Evolutionary conservation across 2,888 invertebrate genomes (phyloP).

Genomic region (Sphecodes monilicornis): DNA sequence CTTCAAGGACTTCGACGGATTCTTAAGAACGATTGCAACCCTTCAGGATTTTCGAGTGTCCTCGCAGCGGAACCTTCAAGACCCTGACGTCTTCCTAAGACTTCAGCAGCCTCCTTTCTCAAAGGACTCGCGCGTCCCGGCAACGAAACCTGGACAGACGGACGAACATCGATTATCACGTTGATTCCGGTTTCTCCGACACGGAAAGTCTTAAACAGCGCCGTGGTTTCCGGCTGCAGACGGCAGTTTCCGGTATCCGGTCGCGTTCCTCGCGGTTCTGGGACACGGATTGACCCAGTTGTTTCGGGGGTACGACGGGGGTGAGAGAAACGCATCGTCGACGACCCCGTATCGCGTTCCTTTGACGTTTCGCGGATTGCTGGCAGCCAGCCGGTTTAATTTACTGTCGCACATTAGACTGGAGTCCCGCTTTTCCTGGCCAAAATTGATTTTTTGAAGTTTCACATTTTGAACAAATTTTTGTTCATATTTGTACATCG

Average conservation of each 20-base stretch:
- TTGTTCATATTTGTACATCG: too few relatives aligned
- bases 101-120: not conserved
- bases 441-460: not conserved
- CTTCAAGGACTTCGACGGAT: too few relatives aligned
- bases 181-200: not conserved
- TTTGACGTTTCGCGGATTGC: slow-evolving; percentile 48
- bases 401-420: not conserved
- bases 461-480: too few relatives aligned
- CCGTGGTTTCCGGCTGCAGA: slow-evolving; percentile 49
- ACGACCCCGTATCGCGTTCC: slow-evolving; percentile 38
- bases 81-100: not conserved
- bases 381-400: slow-evolving; percentile 44
- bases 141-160: not conserved
- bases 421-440: not conserved
- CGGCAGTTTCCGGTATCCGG: slow-evolving; percentile 47
- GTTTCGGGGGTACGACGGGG: slow-evolving; percentile 10
- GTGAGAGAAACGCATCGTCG: slow-evolving; percentile 24
- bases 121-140: not conserved
- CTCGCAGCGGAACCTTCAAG: not conserved
- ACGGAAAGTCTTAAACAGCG: slow-evolving; percentile 40
- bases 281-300: slow-evolving; percentile 60
- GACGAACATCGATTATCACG: not conserved
- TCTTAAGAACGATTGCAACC: not conserved
- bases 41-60: not conserved
- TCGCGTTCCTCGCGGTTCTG: slow-evolving; percentile 12